Conservation (phyloP, 1,140 invertebrate species). For the Batillaria attramentaria region DNA sequence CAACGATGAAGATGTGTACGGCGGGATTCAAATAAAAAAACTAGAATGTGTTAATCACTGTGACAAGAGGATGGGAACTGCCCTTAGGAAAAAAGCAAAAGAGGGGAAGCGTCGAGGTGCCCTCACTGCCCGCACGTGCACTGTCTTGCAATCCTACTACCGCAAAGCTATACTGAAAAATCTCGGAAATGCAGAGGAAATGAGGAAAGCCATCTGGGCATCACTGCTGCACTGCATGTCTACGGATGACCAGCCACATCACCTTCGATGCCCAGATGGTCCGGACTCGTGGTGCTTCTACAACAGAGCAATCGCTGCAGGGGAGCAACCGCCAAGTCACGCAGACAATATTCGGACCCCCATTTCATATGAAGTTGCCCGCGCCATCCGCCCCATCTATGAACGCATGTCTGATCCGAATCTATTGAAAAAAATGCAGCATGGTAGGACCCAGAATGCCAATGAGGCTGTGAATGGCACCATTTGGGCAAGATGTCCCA, state of each 20-base stretch:
- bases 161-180: background rate
- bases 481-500: background rate
- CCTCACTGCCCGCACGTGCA: background rate
- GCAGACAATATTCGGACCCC: background rate
- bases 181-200: slow-evolving; percentile 3
- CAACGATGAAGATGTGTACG: background rate
- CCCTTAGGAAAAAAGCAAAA: background rate
- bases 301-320: slow-evolving; percentile 8
- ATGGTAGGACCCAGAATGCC: slow-evolving; percentile 26
- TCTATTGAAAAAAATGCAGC: background rate
- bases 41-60: slow-evolving; percentile 25
- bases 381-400: slow-evolving; percentile 4
- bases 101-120: background rate
- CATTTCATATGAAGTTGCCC: background rate
- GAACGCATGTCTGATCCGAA: background rate
- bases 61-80: slow-evolving; percentile 16
- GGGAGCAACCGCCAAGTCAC: background rate
- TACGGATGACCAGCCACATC: slow-evolving; percentile 10
- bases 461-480: slow-evolving; percentile 14
- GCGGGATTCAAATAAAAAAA: background rate
- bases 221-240: slow-evolving; percentile 16
- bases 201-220: slow-evolving; percentile 27
- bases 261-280: slow-evolving; percentile 22
- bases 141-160: background rate
- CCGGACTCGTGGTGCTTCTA: slow-evolving; percentile 35